Percentiles rank a stretch among this genome's conserved stretches.
Conservation (phyloP, 2,113 vertebrate genomes). For the Uropsilus gracilis region DNA sequence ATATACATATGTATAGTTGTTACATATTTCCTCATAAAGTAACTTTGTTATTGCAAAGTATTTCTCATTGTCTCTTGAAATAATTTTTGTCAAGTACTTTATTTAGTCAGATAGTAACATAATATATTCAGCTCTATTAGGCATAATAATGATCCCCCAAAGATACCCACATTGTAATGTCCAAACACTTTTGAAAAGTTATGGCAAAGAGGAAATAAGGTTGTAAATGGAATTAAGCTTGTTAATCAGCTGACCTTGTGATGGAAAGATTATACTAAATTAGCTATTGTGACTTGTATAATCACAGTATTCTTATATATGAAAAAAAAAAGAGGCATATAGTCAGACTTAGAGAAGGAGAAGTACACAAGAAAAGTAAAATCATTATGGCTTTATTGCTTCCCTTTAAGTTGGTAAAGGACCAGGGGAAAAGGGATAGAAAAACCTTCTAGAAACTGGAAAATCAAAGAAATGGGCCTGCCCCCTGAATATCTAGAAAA, state of each 20-base stretch:
- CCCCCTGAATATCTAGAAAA: background rate
- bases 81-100: background rate
- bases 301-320: background rate
- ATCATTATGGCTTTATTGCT: background rate
- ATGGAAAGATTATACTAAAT: background rate
- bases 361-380: background rate
- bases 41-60: background rate
- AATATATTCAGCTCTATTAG: background rate
- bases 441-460: background rate
- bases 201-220: background rate
- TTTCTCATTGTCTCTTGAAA: background rate
- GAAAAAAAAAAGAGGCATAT: background rate
- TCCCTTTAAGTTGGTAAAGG: background rate
- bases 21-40: background rate
- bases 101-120: background rate
- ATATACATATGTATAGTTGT: background rate
- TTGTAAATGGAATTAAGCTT: background rate
- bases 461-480: background rate
- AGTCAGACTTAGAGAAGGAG: background rate
- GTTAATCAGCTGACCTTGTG: background rate
- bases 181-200: background rate
- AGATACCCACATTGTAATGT: background rate
- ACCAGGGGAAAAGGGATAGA: background rate
- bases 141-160: background rate
- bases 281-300: background rate